Conservation (phyloP, 2,113 vertebrate species). For the Osmerus mordax region DNA sequence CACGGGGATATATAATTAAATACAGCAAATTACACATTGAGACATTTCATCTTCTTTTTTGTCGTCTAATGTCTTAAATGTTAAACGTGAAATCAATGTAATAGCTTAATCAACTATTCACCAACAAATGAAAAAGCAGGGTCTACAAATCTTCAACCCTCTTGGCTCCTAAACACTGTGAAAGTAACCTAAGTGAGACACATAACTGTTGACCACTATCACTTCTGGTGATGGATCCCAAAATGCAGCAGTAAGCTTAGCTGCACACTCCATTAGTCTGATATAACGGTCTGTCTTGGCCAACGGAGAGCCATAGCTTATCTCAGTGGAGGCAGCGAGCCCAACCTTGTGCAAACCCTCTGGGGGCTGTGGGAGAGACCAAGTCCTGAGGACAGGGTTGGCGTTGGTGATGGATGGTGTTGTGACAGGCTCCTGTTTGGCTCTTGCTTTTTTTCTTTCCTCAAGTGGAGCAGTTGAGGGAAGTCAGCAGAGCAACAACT, state of each 20-base stretch:
- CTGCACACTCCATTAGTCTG: conserved; percentile 12
- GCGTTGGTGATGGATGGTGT: not conserved
- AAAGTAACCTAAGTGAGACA: not conserved
- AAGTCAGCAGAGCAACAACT: conserved; percentile 2
- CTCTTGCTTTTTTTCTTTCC: not conserved
- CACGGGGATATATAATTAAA: too few relatives aligned
- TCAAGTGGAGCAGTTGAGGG: not conserved
- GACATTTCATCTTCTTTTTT: too few relatives aligned
- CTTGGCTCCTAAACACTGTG: not conserved
- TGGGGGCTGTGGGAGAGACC: not conserved
- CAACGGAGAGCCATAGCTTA: conserved; percentile 7
- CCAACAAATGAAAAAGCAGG: too few relatives aligned
- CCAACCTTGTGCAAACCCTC: not conserved
- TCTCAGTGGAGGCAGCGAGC: not conserved
- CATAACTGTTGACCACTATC: not conserved
- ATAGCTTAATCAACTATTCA: too few relatives aligned
- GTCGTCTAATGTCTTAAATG: too few relatives aligned
- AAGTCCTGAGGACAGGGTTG: not conserved
- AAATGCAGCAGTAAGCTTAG: not conserved
- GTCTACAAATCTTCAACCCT: not conserved
- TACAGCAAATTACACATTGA: too few relatives aligned
- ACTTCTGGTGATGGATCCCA: not conserved
- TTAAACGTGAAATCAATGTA: too few relatives aligned
- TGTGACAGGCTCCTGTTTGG: not conserved
- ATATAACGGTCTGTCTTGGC: not conserved